phyloP scores from a whole-genome alignment of 2,888 invertebrate genomes.

The Acrobasis suavella region DNA sequence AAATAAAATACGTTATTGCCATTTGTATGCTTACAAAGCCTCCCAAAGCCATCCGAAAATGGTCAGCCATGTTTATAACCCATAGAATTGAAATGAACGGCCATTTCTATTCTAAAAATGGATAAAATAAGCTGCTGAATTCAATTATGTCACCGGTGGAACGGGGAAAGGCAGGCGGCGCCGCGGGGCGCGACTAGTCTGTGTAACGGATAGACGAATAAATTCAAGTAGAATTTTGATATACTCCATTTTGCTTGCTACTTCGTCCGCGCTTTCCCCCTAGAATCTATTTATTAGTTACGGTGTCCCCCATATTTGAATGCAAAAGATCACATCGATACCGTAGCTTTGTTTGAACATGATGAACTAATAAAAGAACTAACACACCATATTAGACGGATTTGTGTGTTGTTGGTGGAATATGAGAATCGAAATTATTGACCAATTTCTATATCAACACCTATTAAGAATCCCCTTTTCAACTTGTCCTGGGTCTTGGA shows the following conservation, averaged over 20 bases:
- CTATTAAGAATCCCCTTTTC: too few species aligned
- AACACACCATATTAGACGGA: too few species aligned
- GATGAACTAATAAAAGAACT: not conserved
- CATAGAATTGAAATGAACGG: constrained; percentile 14
- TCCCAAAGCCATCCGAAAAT: not conserved
- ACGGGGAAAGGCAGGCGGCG: constrained; percentile 1
- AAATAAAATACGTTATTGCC: not conserved
- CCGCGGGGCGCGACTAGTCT: constrained; percentile 15
- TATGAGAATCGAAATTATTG: too few species aligned
- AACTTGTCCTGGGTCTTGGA: too few species aligned
- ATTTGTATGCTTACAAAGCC: constrained; percentile 17
- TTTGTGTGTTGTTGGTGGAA: too few species aligned
- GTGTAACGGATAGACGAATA: constrained; percentile 14
- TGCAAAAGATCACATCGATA: too few species aligned
- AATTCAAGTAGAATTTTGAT: constrained; percentile 11
- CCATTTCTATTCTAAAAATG: constrained; percentile 19
- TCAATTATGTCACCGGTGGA: constrained; percentile 11
- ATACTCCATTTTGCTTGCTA: too few species aligned
- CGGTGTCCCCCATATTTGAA: too few species aligned
- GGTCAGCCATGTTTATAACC: constrained; percentile 15
- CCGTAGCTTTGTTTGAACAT: too few species aligned
- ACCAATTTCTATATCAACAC: too few species aligned
- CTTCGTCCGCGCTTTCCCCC: too few species aligned
- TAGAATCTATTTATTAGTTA: too few species aligned
- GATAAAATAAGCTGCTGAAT: constrained; percentile 17